Evolutionary conservation across 2,888 invertebrate genomes (phyloP).

Genomic region (Timema cristinae): DNA sequence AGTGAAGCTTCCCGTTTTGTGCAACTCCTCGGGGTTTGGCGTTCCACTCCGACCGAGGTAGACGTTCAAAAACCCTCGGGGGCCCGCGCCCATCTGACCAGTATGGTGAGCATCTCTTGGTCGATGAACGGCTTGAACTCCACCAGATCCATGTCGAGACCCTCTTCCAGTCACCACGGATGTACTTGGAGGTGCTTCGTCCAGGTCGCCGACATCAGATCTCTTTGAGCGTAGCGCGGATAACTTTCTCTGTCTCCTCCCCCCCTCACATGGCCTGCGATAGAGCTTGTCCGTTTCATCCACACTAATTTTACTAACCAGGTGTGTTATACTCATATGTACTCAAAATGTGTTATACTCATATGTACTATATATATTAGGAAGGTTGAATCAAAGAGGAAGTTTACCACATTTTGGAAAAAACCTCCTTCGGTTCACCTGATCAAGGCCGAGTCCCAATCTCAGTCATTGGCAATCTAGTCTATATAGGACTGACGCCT

Average conservation of each 20-base stretch:
- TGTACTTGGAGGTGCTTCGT: conserved; percentile 93
- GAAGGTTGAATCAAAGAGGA: too few species aligned
- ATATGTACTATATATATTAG: too few species aligned
- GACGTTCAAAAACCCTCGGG: conserved; percentile 95
- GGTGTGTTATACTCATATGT: too few species aligned
- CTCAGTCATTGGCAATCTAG: too few species aligned
- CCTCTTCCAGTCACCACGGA: conserved; percentile 83
- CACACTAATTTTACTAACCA: too few species aligned
- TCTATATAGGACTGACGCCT: too few species aligned
- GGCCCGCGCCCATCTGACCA: conserved; percentile 98
- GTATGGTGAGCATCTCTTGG: conserved; percentile 93
- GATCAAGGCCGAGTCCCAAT: too few species aligned
- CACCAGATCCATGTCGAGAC: conserved; percentile 82
- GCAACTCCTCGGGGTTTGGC: conserved; percentile 97
- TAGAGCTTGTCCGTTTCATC: neutral
- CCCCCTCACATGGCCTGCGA: conserved; percentile 70
- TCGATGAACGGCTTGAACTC: conserved; percentile 97
- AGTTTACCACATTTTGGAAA: too few species aligned
- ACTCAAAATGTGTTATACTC: too few species aligned
- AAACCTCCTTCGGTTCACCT: too few species aligned
- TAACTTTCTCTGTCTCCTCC: conserved; percentile 79
- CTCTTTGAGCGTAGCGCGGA: conserved; percentile 84
- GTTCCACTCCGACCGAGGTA: conserved; percentile 99
- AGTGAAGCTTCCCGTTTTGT: conserved; percentile 76
- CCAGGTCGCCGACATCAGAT: conserved; percentile 97